Base-by-base conservation (phyloP, 1,140 invertebrate genomes). In the Pantala flavescens region DNA sequence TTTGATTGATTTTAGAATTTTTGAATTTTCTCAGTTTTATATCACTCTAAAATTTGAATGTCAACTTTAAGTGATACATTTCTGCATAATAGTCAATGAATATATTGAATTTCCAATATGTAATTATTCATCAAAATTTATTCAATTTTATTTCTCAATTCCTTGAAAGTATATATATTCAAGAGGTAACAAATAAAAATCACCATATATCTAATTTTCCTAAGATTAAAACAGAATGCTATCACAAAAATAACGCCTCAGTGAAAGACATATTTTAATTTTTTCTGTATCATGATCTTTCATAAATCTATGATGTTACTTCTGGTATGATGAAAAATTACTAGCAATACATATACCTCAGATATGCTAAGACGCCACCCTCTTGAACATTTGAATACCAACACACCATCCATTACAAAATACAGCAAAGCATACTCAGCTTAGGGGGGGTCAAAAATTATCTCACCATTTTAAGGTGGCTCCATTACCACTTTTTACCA, bases 321-420 rank as follows among this genome's bases (percentile, higher is more conserved):
- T 36, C 28, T 36, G 28, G 28, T 36, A 36, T 36, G 28, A 5
- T 36, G 28, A 36, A 36, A 36, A 36, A 16, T 3, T 3, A 63
- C n/a, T 21, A 63, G 49, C 49, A 63, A 63, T 19, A 63, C 14
- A 24, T 21, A 42, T 72, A 72, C 71, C 71, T 72, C 42, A 28
- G n/a, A 36, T 63, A 63, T 63, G 49, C n/a, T 63, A 19, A 75
- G 23, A 74, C 36, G 2, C n/a, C 23, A 74, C 24, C 24, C 24
- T 70, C 43, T 21, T 74, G 43, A 78, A 77, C 80, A 80, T 80
- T 80, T 80, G 80, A 80, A 80, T 80, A 80, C 79, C 79, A 80
- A 80, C 80, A 79, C 79, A 73, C 55, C 73, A 73, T 24, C 43
- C 71, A 19, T 63, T 63, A 19, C 49, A 63, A 63, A 63, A 63